These are phyloP conservation scores for Excalfactoria chinensis DNA, from an alignment of 2,113 vertebrate genomes.

Conservation along the genomic window DNA sequence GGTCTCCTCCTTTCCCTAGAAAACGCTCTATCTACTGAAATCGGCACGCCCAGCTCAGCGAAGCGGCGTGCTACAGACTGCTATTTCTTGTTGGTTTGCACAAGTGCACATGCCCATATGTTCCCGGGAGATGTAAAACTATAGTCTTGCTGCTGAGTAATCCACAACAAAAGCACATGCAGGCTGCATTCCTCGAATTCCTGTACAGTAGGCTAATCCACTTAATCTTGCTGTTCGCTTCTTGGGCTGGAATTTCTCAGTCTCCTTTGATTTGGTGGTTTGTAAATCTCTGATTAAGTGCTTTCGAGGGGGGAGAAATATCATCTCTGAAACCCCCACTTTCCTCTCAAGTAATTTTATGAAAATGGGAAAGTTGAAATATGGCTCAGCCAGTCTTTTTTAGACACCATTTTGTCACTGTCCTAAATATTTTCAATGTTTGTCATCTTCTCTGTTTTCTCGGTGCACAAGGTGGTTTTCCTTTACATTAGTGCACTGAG, in stretches of 20 bases:
- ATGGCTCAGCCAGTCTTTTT: background rate
- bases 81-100: constrained; percentile 51
- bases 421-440: background rate
- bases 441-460: background rate
- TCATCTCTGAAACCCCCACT: constrained; percentile 12
- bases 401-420: background rate
- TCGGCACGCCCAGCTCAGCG: background rate
- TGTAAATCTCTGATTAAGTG: constrained; percentile 77
- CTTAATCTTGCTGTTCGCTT: constrained; percentile 77
- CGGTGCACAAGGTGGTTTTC: background rate
- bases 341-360: constrained; percentile 43
- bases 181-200: constrained; percentile 76
- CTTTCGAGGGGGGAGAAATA: background rate
- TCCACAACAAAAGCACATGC: constrained; percentile 80
- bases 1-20: background rate
- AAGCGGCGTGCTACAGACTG: background rate
- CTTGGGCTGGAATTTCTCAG: constrained; percentile 77
- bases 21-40: constrained; percentile 39
- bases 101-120: constrained; percentile 73
- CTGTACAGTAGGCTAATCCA: constrained; percentile 83
- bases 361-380: constrained; percentile 42
- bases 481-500: background rate
- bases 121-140: constrained; percentile 72
- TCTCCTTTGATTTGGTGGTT: constrained; percentile 79
- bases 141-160: constrained; percentile 76